Percentiles rank a stretch among this genome's conserved stretches.
phyloP scores from a whole-genome alignment of 2,888 invertebrate genomes.

The Ernsta delagoae region DNA sequence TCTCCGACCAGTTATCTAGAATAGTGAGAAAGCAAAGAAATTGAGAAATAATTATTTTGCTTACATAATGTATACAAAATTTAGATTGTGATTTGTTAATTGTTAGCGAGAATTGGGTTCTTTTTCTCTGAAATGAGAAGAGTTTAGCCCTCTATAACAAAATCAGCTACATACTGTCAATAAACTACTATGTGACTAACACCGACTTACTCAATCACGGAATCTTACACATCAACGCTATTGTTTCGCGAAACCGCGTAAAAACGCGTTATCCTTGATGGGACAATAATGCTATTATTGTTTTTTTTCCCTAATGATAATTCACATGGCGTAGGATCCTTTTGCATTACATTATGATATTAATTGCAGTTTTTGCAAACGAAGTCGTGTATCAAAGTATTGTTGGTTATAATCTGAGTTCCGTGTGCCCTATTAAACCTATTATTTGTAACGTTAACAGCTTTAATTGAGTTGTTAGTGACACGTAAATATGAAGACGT shows the following conservation, averaged over 20 bases:
- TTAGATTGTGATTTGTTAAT: too few species aligned
- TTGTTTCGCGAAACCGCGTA: slow-evolving; percentile 63
- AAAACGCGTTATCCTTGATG: slow-evolving; percentile 76
- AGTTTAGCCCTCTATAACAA: too few species aligned
- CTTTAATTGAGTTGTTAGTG: slow-evolving; percentile 15
- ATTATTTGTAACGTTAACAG: background rate
- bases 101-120: too few species aligned
- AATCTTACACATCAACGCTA: slow-evolving; percentile 54
- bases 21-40: too few species aligned
- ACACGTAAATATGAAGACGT: slow-evolving; percentile 2
- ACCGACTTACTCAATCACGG: slow-evolving; percentile 61
- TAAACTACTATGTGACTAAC: slow-evolving; percentile 26
- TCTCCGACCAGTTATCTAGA: too few species aligned
- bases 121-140: too few species aligned
- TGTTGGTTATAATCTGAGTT: slow-evolving; percentile 18
- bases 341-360: slow-evolving; percentile 53
- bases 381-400: slow-evolving; percentile 15
- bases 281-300: slow-evolving; percentile 73
- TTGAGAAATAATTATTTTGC: too few species aligned
- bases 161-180: slow-evolving; percentile 24
- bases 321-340: slow-evolving; percentile 72
- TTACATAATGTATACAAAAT: too few species aligned
- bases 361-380: slow-evolving; percentile 33
- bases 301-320: slow-evolving; percentile 71
- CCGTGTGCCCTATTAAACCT: slow-evolving; percentile 30